A percentile compares a stretch with the other conserved stretches of the same genome.
Evolutionary conservation across 1,140 invertebrate genomes (phyloP).

Genomic region (Limonius californicus): DNA sequence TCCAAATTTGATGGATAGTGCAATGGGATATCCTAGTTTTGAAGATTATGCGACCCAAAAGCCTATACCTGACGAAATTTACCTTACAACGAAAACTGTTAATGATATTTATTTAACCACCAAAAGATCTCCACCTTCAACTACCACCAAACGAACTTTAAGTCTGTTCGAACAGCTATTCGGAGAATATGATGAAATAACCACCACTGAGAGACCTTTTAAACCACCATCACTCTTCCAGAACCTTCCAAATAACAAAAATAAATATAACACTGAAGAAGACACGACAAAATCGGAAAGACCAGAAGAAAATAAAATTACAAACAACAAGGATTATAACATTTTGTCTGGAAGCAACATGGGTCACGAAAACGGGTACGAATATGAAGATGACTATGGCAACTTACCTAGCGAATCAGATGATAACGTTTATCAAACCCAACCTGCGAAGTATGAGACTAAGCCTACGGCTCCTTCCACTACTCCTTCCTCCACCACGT

Average conservation of each 20-base stretch:
- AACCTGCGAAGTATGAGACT: slow-evolving; percentile 18
- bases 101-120: slow-evolving; percentile 28
- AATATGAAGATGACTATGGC: slow-evolving; percentile 37
- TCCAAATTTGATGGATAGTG: slow-evolving; percentile 34
- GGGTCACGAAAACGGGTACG: slow-evolving; percentile 32
- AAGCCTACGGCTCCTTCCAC: neutral
- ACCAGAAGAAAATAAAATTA: slow-evolving; percentile 4
- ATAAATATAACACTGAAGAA: slow-evolving; percentile 2
- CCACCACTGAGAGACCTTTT: slow-evolving; percentile 20
- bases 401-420: slow-evolving; percentile 3
- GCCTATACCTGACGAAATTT: slow-evolving; percentile 23
- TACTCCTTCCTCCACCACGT: slow-evolving; percentile 37
- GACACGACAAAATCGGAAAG: slow-evolving; percentile 16
- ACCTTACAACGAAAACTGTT: slow-evolving; percentile 28
- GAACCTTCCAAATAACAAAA: slow-evolving; percentile 25
- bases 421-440: slow-evolving; percentile 36
- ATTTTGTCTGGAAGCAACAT: slow-evolving; percentile 33
- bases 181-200: slow-evolving; percentile 41
- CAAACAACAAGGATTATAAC: too few species aligned
- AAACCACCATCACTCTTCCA: slow-evolving; percentile 22
- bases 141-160: slow-evolving; percentile 39
- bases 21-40: slow-evolving; percentile 39
- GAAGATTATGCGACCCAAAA: slow-evolving; percentile 16
- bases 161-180: slow-evolving; percentile 45
- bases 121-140: slow-evolving; percentile 19